Evolutionary conservation across 2,797 vertebrate genomes (phyloP), one percentile per base, ranked within the genome.

Genomic region (Echeneis naucrates): DNA sequence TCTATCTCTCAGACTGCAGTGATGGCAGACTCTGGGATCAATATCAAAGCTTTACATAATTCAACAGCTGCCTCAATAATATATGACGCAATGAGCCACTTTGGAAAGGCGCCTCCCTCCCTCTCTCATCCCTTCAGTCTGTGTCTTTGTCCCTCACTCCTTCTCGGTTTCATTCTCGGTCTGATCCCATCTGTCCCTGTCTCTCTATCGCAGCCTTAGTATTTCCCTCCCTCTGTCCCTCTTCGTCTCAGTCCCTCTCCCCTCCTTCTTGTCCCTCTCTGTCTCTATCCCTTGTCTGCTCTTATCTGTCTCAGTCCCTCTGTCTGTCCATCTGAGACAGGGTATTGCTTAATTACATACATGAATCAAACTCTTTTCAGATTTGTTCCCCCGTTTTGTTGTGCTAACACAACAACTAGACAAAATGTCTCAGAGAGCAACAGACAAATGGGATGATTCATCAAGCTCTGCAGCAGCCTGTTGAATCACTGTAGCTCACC

Each of bases 31-130:
- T 65, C 67, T 63, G 57, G 80, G 84, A 92, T 92, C 91, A 87
- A 91, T 94, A 93, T 89, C 88, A 86, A 77, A 78, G 78, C 79
- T 83, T 81, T 94, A 82, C 88, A 94, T 94, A 89, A 94, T 94
- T 94, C 76, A 94, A 38, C 67, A 86, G 80, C 71, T 58, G 77
- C 70, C 58, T 94, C 79, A 91, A 92, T 93, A 92, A 92, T 92
- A 80, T 66, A 92, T 90, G 87, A 88, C 38, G 79, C 84, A 89
- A 86, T 57, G 72, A 85, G 70, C 58, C 79, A 63, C 78, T 84
- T 76, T 78, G 64, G 68, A 80, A 58, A 44, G 75, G 53, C 42
- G 54, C 32, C 67, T 72, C 56, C 19, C 47, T 35, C 64, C 62
- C 27, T 68, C 4, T 67, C 4, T 33, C 32, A n/a, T n/a, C 6